Evolutionary conservation across 1,140 invertebrate genomes (phyloP), one percentile per base, ranked within the genome.

Genomic region (Pogonomyrmex barbatus): DNA sequence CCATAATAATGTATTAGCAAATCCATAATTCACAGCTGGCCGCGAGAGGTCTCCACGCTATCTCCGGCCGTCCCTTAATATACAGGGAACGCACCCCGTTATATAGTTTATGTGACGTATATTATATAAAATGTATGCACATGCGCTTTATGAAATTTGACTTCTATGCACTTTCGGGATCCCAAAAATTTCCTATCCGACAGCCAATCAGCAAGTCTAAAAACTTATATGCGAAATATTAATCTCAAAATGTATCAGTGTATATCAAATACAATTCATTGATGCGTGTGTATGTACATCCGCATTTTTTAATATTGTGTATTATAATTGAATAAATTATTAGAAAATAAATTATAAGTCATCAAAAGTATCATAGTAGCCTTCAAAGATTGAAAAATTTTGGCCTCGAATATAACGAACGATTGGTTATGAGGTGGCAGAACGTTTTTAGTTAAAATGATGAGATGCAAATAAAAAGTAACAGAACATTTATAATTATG

Each of bases 401-500:
- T n/a, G 24, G 9, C 4, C 1, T 54, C 0, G 6, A 79, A 36
- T 68, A 68, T 54, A 54, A 54, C 8, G 12, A n/a, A 36, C 2
- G 30, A 50, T 65, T 67, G 76, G 33, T 79, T 68, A 68, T 54
- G 47, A 79, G 2, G 52, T 39, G 3, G 2, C 52, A 77, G 30
- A 60, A 65, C 12, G 8, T 17, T n/a, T n/a, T 1, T 33, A 65
- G 42, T 4, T 14, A 42, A 36, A 78, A 65, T 65, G 6, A 36
- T 63, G 17, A 60, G 24, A 77, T 63, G 12, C 14, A 77, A 39
- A 36, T 4, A 47, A 8, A 77, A 9, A 47, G 42, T 63, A 63
- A 33, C 10, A 42, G 14, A n/a, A 78, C 5, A 52, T n/a, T 78
- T 0, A 12, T 45, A 68, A 67, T 14, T 79, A 6, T 33, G 6